Evolutionary conservation across 2,113 vertebrate species (phyloP).

Genomic region (Scomber colias): DNA sequence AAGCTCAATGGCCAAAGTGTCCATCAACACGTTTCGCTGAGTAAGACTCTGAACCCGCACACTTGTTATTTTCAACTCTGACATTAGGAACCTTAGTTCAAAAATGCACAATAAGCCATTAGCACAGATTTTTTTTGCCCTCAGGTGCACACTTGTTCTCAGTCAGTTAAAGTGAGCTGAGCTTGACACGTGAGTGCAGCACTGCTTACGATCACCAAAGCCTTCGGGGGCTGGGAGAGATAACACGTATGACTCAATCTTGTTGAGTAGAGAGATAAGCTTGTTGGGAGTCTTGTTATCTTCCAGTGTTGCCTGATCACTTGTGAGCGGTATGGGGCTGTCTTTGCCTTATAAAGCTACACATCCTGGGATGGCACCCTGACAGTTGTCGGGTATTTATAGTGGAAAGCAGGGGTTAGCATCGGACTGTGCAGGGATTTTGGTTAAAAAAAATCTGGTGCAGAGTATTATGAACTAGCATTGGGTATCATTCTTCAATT

Average conservation of each 20-base stretch:
- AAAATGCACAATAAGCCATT: not conserved
- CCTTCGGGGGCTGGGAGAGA: conserved; percentile 46
- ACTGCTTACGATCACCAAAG: conserved; percentile 29
- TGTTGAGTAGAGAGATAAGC: conserved; percentile 66
- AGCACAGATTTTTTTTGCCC: not conserved
- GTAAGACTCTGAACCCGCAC: too few species aligned
- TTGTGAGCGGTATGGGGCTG: conserved; percentile 31
- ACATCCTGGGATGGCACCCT: conserved; percentile 26
- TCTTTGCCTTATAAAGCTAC: conserved; percentile 71
- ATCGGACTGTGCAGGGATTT: not conserved
- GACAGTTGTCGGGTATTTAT: conserved; percentile 66
- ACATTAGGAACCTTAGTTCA: not conserved
- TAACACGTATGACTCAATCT: conserved; percentile 63
- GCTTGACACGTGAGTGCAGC: conserved; percentile 26
- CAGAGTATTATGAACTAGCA: not conserved
- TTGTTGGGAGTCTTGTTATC: conserved; percentile 64
- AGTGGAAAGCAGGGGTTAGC: conserved; percentile 35
- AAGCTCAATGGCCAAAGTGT: too few species aligned
- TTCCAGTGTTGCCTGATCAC: conserved; percentile 48
- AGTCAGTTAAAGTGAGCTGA: conserved; percentile 6
- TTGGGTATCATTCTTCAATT: not conserved
- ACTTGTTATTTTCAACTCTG: not conserved
- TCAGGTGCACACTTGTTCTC: not conserved
- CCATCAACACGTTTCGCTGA: too few species aligned
- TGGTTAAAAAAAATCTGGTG: conserved; percentile 12